A percentile compares a stretch with the other conserved stretches of the same genome.
Conservation (phyloP, 1,140 invertebrate species). For the Antheraea pernyi region DNA sequence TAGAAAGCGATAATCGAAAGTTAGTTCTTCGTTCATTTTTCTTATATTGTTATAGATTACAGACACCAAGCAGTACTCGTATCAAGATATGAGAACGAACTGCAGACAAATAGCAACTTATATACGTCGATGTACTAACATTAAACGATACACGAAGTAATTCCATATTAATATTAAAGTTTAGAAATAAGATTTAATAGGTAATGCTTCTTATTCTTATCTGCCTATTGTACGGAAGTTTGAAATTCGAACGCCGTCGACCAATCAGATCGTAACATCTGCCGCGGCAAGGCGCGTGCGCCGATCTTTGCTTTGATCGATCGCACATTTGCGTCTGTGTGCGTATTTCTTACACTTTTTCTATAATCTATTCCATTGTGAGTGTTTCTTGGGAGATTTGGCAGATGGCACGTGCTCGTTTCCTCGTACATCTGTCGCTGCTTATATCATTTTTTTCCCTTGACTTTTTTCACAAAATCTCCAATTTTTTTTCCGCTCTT, state of each 20-base stretch:
- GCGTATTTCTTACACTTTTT: slow-evolving; percentile 44
- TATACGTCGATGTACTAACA: too few relatives aligned
- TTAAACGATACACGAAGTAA: too few relatives aligned
- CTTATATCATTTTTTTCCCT: slow-evolving; percentile 51
- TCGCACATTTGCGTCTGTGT: slow-evolving; percentile 44
- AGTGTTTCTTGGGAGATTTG: slow-evolving; percentile 63
- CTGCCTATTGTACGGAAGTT: slow-evolving; percentile 63
- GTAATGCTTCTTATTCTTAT: not conserved
- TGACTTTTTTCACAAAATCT: slow-evolving; percentile 2
- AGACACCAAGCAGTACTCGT: too few relatives aligned
- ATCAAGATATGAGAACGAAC: too few relatives aligned
- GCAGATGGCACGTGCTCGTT: slow-evolving; percentile 75
- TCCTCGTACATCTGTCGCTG: slow-evolving; percentile 72
- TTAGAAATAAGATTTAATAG: not conserved
- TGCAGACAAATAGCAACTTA: too few relatives aligned
- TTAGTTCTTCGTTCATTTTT: too few relatives aligned
- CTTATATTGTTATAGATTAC: too few relatives aligned
- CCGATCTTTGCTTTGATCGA: slow-evolving; percentile 56
- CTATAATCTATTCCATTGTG: slow-evolving; percentile 35
- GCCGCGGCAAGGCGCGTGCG: slow-evolving; percentile 58
- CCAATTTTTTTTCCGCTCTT: slow-evolving; percentile 48
- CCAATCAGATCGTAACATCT: slow-evolving; percentile 67
- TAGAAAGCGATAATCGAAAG: too few relatives aligned
- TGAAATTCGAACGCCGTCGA: slow-evolving; percentile 54
- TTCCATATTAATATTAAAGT: too few relatives aligned